Percentiles rank a stretch among this genome's conserved stretches.
These are phyloP conservation scores for Cynocephalus volans DNA, from an alignment of 2,113 vertebrate genomes.

Conservation along the genomic window DNA sequence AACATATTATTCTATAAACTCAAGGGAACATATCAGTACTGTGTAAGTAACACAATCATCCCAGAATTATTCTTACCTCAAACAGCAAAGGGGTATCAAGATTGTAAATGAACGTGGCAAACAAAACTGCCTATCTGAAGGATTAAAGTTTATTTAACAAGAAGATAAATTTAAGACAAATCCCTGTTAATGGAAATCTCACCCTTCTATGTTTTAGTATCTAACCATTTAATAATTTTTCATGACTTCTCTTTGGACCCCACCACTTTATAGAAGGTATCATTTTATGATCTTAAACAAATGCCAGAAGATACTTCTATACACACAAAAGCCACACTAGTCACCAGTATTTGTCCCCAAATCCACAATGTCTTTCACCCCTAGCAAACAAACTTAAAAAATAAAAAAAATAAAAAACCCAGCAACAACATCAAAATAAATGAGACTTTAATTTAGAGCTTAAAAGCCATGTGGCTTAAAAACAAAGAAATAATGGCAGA, in stretches of 20 bases:
- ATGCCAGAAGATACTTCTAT: not conserved
- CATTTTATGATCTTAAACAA: not conserved
- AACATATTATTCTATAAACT: not conserved
- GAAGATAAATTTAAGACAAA: not conserved
- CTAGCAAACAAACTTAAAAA: not conserved
- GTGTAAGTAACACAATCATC: not conserved
- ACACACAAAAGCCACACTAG: not conserved
- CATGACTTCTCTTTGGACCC: not conserved
- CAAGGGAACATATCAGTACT: not conserved
- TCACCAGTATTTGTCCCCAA: not conserved
- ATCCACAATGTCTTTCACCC: not conserved
- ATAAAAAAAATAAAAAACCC: not conserved
- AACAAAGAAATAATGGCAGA: not conserved
- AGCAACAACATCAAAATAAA: not conserved
- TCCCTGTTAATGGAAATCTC: not conserved
- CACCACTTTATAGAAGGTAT: not conserved
- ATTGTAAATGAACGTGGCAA: not conserved
- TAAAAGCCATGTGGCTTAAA: not conserved
- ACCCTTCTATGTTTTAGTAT: not conserved
- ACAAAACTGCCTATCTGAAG: not conserved
- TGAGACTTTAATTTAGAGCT: slow-evolving; percentile 18
- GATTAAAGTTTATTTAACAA: not conserved
- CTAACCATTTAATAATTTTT: slow-evolving; percentile 18
- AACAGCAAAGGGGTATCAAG: not conserved
- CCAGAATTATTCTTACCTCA: not conserved